Evolutionary conservation across 2,113 vertebrate species (phyloP).

Genomic region (zebrafish (Danio rerio)): GRCz12tu NC_133192.1:48645501-48646000

Average conservation of each 20-base stretch:
- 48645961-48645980: background rate
- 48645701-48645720: slow-evolving; percentile 74
- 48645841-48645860: slow-evolving; percentile 70
- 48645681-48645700: slow-evolving; percentile 70
- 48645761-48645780: slow-evolving; percentile 83
- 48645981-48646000: background rate
- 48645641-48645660: slow-evolving; percentile 79
- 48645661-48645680: slow-evolving; percentile 71
- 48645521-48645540: slow-evolving; percentile 80
- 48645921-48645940: too few relatives aligned
- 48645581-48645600: slow-evolving; percentile 86
- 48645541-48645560: slow-evolving; percentile 81
- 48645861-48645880: slow-evolving; percentile 78
- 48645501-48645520: slow-evolving; percentile 86
- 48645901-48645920: background rate
- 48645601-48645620: slow-evolving; percentile 84
- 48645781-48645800: slow-evolving; percentile 89
- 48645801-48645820: slow-evolving; percentile 82
- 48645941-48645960: too few relatives aligned
- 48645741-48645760: slow-evolving; percentile 85
- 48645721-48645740: slow-evolving; percentile 85
- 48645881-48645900: slow-evolving; percentile 75
- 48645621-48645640: slow-evolving; percentile 81
- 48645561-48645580: slow-evolving; percentile 85
- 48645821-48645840: slow-evolving; percentile 69